Evolutionary conservation across 2,113 vertebrate genomes (phyloP).

Genomic region (Poeciliopsis occidentalis): DNA sequence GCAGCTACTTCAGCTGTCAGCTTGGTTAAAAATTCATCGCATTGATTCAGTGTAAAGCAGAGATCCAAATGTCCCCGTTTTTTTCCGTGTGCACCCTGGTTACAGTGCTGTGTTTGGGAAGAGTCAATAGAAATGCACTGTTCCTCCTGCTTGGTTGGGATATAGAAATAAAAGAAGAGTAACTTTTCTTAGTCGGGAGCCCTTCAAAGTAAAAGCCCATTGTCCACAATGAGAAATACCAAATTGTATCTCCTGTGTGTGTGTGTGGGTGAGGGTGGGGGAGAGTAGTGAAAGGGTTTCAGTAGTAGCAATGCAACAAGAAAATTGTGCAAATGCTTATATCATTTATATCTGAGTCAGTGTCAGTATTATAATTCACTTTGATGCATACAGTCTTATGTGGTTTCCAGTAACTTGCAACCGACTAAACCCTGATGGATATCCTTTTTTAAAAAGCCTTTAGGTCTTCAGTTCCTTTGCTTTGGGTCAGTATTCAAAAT

Average conservation of each 20-base stretch:
- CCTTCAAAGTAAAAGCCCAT: slow-evolving; percentile 24
- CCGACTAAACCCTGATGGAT: slow-evolving; percentile 3
- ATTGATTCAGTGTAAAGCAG: slow-evolving; percentile 64
- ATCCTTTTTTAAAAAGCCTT: slow-evolving; percentile 19
- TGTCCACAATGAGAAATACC: neutral
- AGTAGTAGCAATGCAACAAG: neutral
- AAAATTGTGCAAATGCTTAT: neutral
- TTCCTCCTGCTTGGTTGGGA: neutral
- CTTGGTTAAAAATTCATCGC: slow-evolving; percentile 68
- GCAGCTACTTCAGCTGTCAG: slow-evolving; percentile 39
- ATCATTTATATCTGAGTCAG: slow-evolving; percentile 10
- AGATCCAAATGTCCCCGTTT: slow-evolving; percentile 32
- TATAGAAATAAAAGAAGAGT: slow-evolving; percentile 1
- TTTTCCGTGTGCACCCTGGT: slow-evolving; percentile 37
- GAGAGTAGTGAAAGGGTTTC: slow-evolving; percentile 12
- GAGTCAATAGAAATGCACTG: slow-evolving; percentile 8
- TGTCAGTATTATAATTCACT: slow-evolving; percentile 12
- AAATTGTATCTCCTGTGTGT: neutral
- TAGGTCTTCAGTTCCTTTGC: neutral
- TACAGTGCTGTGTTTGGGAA: slow-evolving; percentile 33
- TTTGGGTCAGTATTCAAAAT: slow-evolving; percentile 4
- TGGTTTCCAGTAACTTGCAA: neutral
- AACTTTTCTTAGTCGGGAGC: slow-evolving; percentile 9
- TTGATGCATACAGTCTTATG: neutral
- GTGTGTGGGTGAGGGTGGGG: neutral